Percentiles rank a stretch among this genome's conserved stretches.
Evolutionary conservation across 2,888 invertebrate species (phyloP).

Genomic region (Acronicta aceris): DNA sequence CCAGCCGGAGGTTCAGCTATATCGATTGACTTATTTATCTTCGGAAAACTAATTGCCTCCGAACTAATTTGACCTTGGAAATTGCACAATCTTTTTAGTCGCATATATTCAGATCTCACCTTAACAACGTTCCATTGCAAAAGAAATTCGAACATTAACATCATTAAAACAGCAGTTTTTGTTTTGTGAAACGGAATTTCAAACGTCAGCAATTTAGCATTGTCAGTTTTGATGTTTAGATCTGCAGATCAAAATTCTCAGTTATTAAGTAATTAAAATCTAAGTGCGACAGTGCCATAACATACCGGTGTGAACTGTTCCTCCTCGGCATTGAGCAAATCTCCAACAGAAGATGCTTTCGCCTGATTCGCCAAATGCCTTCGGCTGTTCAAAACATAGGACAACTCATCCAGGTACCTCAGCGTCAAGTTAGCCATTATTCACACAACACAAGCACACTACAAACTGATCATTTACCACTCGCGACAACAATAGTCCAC

Average conservation of each 20-base stretch:
- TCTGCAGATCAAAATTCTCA: slow-evolving; percentile 34
- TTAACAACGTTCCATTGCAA: slow-evolving; percentile 34
- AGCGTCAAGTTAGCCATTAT: slow-evolving; percentile 85
- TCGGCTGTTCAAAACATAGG: slow-evolving; percentile 84
- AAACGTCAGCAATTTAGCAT: slow-evolving; percentile 35
- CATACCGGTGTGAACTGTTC: slow-evolving; percentile 81
- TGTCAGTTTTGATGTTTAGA: slow-evolving; percentile 35
- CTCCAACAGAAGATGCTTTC: slow-evolving; percentile 86
- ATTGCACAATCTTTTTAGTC: slow-evolving; percentile 16
- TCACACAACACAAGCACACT: slow-evolving; percentile 62
- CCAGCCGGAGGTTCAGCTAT: background rate
- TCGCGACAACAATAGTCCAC: slow-evolving; percentile 55
- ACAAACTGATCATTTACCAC: slow-evolving; percentile 60
- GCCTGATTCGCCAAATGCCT: slow-evolving; percentile 79
- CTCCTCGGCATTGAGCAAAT: slow-evolving; percentile 83
- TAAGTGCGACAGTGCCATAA: slow-evolving; percentile 32
- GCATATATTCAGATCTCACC: slow-evolving; percentile 30
- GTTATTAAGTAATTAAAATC: slow-evolving; percentile 27
- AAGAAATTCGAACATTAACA: slow-evolving; percentile 30
- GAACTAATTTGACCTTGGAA: slow-evolving; percentile 36
- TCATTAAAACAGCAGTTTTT: slow-evolving; percentile 10
- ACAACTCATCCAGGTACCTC: slow-evolving; percentile 87
- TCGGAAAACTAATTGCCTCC: slow-evolving; percentile 10
- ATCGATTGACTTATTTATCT: slow-evolving; percentile 10
- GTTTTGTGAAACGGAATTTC: slow-evolving; percentile 29